phyloP scores from a whole-genome alignment of 2,888 invertebrate species.

The Dryobotodes eremita region DNA sequence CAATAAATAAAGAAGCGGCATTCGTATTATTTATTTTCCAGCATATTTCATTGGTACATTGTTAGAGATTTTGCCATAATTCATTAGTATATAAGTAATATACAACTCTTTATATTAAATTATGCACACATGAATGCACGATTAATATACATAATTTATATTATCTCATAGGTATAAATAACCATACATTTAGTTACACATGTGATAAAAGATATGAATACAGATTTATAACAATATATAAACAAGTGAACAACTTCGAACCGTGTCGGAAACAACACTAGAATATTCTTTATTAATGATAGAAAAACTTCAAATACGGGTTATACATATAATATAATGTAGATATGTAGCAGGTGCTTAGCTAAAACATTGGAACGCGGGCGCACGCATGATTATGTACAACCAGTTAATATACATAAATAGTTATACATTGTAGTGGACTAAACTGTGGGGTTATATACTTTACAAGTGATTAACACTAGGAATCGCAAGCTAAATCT shows the following conservation, averaged over 20 bases:
- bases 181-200: slow-evolving; percentile 86
- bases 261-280: slow-evolving; percentile 88
- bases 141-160: slow-evolving; percentile 88
- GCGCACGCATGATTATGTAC: slow-evolving; percentile 84
- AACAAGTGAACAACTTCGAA: slow-evolving; percentile 90
- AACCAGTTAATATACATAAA: slow-evolving; percentile 80
- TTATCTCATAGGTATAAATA: slow-evolving; percentile 86
- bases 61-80: slow-evolving; percentile 87
- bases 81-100: slow-evolving; percentile 86
- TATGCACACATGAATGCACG: slow-evolving; percentile 88
- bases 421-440: slow-evolving; percentile 76
- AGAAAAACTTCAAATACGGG: slow-evolving; percentile 87
- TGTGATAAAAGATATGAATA: slow-evolving; percentile 89
- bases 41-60: slow-evolving; percentile 90
- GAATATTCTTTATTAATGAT: slow-evolving; percentile 86
- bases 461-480: slow-evolving; percentile 81
- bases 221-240: slow-evolving; percentile 89
- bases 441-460: slow-evolving; percentile 81
- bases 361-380: slow-evolving; percentile 81
- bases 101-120: slow-evolving; percentile 89
- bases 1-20: slow-evolving; percentile 90
- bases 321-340: slow-evolving; percentile 79
- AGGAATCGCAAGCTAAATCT: slow-evolving; percentile 88
- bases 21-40: slow-evolving; percentile 90
- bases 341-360: slow-evolving; percentile 90